Base-by-base conservation (phyloP, 2,888 invertebrate genomes). In the Melanchra persicariae region DNA sequence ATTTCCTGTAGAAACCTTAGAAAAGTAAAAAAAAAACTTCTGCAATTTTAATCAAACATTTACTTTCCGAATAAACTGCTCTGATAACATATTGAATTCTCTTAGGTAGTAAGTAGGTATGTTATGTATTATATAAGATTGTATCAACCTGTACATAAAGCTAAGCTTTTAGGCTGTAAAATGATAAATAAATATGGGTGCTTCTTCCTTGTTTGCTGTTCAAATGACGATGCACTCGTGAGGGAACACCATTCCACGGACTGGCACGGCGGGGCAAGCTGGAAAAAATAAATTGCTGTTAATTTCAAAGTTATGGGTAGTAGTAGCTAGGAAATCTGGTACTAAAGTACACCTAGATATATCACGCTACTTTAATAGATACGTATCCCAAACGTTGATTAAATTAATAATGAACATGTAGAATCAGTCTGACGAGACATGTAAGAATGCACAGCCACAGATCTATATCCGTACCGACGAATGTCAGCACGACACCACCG, bases 191-290 rank as follows among this genome's bases (percentile, higher is more conserved):
- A 83, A 84, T 85, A 80, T 47, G 61, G 37, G 37, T 49, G n/a
- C 1, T 47, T 63, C 30, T 2, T 52, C 60, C 43, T 26, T 51
- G 40, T 68, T 17, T 19, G 54, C n/a, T 45, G n/a, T 87, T 97
- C 92, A 97, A 90, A 97, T 97, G 77, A 97, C 96, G 85, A 97
- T 96, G 89, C 97, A 97, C 88, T 97, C 97, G 89, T 97, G 97
- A 0, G 97, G 97, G 86, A 97, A 97, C 37, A 96, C 92, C 75
- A 89, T 85, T 1, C 95, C 96, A 81, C 90, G 94, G 82, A 89
- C 89, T 66, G 93, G 95, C 66, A 91, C 82, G 0, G 92, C 93
- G 4, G 97, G 97, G 85, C 97, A 97, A 22, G 96, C 97, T 97
- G 96, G 63, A 97, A 88, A 85, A n/a, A 51, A 70, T 17, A 22